Evolutionary conservation across 2,888 invertebrate genomes (phyloP).

Genomic region (Artemia sinica): DNA sequence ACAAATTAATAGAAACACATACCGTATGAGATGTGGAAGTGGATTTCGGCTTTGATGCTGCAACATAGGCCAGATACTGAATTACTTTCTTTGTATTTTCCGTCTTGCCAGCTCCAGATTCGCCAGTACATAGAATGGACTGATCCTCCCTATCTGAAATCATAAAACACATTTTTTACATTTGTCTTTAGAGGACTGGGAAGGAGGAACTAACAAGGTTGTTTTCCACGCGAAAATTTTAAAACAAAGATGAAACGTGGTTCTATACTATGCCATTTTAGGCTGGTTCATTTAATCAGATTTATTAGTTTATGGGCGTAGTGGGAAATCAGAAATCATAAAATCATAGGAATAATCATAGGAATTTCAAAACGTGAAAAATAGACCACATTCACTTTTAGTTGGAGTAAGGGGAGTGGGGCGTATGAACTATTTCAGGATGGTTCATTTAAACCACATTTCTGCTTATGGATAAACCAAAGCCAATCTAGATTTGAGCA

Average conservation of each 20-base stretch:
- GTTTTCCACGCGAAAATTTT: not conserved
- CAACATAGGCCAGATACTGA: slow-evolving; percentile 97
- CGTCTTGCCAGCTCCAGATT: slow-evolving; percentile 99
- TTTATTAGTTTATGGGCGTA: too few relatives aligned
- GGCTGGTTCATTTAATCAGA: too few relatives aligned
- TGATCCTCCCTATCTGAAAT: slow-evolving; percentile 92
- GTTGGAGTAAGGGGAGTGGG: too few relatives aligned
- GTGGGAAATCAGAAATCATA: too few relatives aligned
- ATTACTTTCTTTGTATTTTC: slow-evolving; percentile 99
- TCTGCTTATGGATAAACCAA: too few relatives aligned
- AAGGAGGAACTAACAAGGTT: slow-evolving; percentile 13
- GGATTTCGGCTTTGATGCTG: slow-evolving; percentile 80
- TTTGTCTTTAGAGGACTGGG: not conserved
- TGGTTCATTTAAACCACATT: too few relatives aligned
- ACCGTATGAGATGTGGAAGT: slow-evolving; percentile 32
- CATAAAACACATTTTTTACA: slow-evolving; percentile 18
- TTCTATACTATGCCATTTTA: not conserved
- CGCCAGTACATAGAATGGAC: slow-evolving; percentile 96
- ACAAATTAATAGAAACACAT: slow-evolving; percentile 24
- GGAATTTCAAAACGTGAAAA: too few relatives aligned
- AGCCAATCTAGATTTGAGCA: too few relatives aligned
- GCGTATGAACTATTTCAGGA: too few relatives aligned
- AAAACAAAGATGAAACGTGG: not conserved
- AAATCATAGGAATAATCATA: too few relatives aligned
- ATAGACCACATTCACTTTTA: too few relatives aligned